Percentiles rank a stretch among this genome's conserved stretches.
Conservation (phyloP, 1,140 invertebrate species). For the Diorhabda carinulata region DNA sequence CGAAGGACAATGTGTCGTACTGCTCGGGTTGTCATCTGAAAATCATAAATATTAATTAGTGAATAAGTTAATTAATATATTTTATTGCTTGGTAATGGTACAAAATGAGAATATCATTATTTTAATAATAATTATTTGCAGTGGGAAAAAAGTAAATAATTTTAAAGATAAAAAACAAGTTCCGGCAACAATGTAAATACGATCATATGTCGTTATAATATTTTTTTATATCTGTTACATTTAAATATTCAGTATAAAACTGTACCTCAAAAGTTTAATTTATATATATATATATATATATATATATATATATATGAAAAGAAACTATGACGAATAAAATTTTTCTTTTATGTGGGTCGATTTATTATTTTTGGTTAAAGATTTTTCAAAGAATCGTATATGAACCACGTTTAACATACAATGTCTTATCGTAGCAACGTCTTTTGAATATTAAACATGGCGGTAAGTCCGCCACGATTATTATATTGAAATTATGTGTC, state of each 20-base stretch:
- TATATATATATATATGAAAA: background rate
- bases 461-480: slow-evolving; percentile 1
- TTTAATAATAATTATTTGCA: background rate
- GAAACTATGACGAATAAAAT: background rate
- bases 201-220: no score
- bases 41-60: slow-evolving; percentile 15
- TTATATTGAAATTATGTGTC: background rate
- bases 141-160: no score
- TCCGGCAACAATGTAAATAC: no score
- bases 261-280: no score
- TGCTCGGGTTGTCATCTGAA: slow-evolving; percentile 32
- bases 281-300: no score
- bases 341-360: slow-evolving; percentile 2
- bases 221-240: no score
- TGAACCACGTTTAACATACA: slow-evolving; percentile 2
- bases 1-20: slow-evolving; percentile 33
- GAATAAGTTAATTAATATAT: background rate
- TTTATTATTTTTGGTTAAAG: background rate
- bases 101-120: background rate
- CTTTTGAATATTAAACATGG: background rate
- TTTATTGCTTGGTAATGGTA: background rate
- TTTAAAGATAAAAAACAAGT: no score
- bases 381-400: slow-evolving; percentile 1
- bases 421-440: background rate
- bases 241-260: no score